phyloP scores from a whole-genome alignment of 2,888 invertebrate species.

The Liopterus haemorrhoidalis region DNA sequence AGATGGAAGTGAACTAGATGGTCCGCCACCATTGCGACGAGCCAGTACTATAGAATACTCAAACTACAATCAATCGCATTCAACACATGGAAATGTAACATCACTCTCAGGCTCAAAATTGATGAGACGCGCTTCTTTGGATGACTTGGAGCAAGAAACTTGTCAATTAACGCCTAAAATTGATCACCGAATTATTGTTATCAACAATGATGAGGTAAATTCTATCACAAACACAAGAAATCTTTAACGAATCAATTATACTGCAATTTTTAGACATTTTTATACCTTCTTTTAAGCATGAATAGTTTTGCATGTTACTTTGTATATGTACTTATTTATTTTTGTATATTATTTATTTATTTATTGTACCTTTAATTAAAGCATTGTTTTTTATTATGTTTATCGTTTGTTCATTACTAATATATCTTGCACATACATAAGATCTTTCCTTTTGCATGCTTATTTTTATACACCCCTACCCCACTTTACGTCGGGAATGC shows the following conservation, averaged over 20 bases:
- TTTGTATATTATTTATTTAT: no score
- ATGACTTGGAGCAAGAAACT: conserved; percentile 75
- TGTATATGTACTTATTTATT: no score
- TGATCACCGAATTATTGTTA: conserved; percentile 73
- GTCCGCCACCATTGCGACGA: conserved; percentile 63
- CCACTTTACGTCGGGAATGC: no score
- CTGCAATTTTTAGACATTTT: background rate
- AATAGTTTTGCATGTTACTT: conserved; percentile 12
- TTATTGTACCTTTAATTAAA: no score
- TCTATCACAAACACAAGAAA: no score
- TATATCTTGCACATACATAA: no score
- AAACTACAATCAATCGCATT: no score
- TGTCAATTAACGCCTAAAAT: conserved; percentile 75
- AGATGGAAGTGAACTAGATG: conserved; percentile 63
- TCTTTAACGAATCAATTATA: background rate
- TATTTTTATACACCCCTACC: no score
- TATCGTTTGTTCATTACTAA: no score
- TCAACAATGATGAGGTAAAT: conserved; percentile 70
- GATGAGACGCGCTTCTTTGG: conserved; percentile 67
- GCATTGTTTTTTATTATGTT: no score
- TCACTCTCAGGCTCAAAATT: conserved; percentile 46
- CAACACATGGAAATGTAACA: conserved; percentile 34
- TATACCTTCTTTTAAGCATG: conserved; percentile 10
- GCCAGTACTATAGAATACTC: conserved; percentile 44
- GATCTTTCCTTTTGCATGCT: no score